Evolutionary conservation across 2,113 vertebrate genomes (phyloP).

Genomic region (Calcarius ornatus): DNA sequence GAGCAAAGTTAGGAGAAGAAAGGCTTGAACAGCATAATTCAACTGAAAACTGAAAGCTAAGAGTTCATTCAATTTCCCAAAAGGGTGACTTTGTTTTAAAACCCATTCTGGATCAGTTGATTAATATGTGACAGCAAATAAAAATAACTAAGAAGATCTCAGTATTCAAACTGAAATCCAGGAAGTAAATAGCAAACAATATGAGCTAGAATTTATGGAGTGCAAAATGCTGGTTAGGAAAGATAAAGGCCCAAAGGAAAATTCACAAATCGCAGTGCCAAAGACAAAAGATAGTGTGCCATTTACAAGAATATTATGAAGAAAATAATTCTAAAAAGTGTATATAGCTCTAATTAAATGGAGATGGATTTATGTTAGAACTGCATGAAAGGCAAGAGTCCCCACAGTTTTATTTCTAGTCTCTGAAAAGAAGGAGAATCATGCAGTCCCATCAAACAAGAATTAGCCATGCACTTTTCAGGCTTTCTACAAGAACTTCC

Average conservation of each 20-base stretch:
- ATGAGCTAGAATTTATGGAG: background rate
- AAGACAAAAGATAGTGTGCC: background rate
- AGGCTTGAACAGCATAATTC: background rate
- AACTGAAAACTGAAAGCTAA: conserved; percentile 28
- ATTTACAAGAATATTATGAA: background rate
- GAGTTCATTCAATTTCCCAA: background rate
- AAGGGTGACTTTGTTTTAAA: background rate
- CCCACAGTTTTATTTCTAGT: background rate
- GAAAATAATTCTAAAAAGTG: background rate
- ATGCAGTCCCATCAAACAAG: background rate
- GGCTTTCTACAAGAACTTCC: background rate
- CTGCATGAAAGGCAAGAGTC: background rate
- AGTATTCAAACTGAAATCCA: background rate
- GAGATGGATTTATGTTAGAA: background rate
- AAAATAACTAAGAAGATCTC: background rate
- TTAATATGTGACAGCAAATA: background rate
- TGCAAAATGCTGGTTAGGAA: background rate
- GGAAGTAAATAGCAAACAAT: conserved; percentile 17
- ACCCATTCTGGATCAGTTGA: background rate
- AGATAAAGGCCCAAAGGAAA: background rate
- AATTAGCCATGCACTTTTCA: background rate
- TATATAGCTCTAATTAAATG: background rate
- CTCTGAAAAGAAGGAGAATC: background rate
- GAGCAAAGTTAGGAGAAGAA: background rate
- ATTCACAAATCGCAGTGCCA: background rate